These are phyloP conservation scores for Malacosoma neustria DNA, from an alignment of 2,888 invertebrate genomes.

Conservation along the genomic window DNA sequence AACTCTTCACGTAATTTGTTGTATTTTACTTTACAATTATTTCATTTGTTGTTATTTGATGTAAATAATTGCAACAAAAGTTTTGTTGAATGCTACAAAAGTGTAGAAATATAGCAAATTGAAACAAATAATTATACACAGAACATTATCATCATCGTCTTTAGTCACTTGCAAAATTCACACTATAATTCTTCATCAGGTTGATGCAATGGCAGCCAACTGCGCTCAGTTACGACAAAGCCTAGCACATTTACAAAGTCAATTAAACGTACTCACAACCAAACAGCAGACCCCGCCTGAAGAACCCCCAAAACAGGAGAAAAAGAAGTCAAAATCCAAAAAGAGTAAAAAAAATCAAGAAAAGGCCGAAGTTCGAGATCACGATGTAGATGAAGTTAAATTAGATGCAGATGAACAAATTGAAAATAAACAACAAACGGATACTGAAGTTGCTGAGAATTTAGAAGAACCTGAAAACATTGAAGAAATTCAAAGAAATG, in stretches of 20 bases:
- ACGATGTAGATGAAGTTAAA: neutral
- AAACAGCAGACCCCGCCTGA: slow-evolving; percentile 28
- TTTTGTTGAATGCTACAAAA: too few relatives aligned
- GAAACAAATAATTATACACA: too few relatives aligned
- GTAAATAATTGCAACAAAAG: too few relatives aligned
- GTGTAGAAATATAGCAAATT: too few relatives aligned
- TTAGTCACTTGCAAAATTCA: too few relatives aligned
- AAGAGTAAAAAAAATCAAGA: slow-evolving; percentile 36
- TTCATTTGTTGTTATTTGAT: too few relatives aligned
- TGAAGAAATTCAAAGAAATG: too few relatives aligned
- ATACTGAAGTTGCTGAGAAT: slow-evolving; percentile 9
- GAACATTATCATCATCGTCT: too few relatives aligned
- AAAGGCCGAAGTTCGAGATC: slow-evolving; percentile 5
- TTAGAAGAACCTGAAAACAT: slow-evolving; percentile 19
- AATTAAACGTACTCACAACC: slow-evolving; percentile 63
- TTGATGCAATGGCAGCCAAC: slow-evolving; percentile 76
- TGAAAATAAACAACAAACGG: neutral
- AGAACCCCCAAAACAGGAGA: slow-evolving; percentile 49
- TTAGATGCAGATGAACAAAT: neutral
- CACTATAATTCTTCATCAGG: too few relatives aligned
- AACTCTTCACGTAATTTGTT: too few relatives aligned
- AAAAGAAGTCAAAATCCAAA: slow-evolving; percentile 58
- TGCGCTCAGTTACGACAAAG: slow-evolving; percentile 76
- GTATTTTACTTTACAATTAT: too few relatives aligned
- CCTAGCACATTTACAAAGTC: slow-evolving; percentile 73